A percentile compares a stretch with the other conserved stretches of the same genome.
These are phyloP conservation scores for Nothobranchius furzeri DNA, from an alignment of 2,113 vertebrate genomes.

Conservation along the genomic window DNA sequence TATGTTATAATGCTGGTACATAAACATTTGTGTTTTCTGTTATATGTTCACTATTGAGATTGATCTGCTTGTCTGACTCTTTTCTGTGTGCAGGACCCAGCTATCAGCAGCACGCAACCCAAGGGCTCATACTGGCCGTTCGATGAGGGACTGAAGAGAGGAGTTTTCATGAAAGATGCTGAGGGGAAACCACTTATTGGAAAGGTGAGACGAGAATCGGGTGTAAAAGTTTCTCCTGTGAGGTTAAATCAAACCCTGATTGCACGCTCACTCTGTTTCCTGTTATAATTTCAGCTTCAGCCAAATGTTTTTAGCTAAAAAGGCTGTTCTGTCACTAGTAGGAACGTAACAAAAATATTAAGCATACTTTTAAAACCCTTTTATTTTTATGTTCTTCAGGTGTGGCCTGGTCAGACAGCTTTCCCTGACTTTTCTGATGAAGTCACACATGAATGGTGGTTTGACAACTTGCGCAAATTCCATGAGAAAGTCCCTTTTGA, in stretches of 20 bases:
- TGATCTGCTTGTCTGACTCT: background rate
- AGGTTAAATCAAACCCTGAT: background rate
- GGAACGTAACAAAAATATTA: background rate
- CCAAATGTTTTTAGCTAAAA: background rate
- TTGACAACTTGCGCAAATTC: slow-evolving; percentile 83
- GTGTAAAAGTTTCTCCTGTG: background rate
- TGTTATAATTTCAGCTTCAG: background rate
- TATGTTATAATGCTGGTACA: slow-evolving; percentile 87
- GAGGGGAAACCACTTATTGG: slow-evolving; percentile 83
- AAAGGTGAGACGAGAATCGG: slow-evolving; percentile 73
- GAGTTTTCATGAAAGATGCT: slow-evolving; percentile 84
- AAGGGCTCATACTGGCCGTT: slow-evolving; percentile 84
- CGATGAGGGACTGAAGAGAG: slow-evolving; percentile 83
- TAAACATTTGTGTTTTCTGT: background rate
- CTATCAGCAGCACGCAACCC: slow-evolving; percentile 84
- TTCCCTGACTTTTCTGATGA: slow-evolving; percentile 87
- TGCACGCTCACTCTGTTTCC: background rate
- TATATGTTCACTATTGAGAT: background rate
- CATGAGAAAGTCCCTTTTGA: slow-evolving; percentile 83
- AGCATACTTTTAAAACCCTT: background rate
- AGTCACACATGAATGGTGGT: slow-evolving; percentile 86
- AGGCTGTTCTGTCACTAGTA: background rate
- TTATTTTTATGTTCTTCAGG: slow-evolving; percentile 61
- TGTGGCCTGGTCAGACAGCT: slow-evolving; percentile 88
- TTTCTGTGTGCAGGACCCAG: slow-evolving; percentile 80